phyloP scores from a whole-genome alignment of 1,140 invertebrate genomes.

The Drosophila biarmipes region DNA sequence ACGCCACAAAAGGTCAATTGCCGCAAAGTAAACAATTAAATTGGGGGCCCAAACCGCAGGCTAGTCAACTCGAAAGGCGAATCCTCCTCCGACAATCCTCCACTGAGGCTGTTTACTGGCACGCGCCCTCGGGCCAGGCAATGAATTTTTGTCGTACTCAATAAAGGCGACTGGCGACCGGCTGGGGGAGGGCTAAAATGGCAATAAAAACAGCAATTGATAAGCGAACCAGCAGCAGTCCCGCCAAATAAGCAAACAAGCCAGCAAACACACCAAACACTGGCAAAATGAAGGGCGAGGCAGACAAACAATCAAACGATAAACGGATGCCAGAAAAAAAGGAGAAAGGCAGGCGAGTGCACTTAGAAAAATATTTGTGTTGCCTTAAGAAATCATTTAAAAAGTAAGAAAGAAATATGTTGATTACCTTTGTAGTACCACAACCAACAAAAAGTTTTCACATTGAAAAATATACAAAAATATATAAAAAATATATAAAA shows the following conservation, averaged over 20 bases:
- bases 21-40: slow-evolving; percentile 75
- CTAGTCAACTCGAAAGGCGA: slow-evolving; percentile 21
- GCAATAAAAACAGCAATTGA: slow-evolving; percentile 80
- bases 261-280: slow-evolving; percentile 25
- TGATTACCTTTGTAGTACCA: background rate
- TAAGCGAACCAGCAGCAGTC: slow-evolving; percentile 65
- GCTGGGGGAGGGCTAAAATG: slow-evolving; percentile 52
- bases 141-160: slow-evolving; percentile 72
- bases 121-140: slow-evolving; percentile 59
- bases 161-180: slow-evolving; percentile 45
- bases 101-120: slow-evolving; percentile 54
- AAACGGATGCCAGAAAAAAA: slow-evolving; percentile 74
- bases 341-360: slow-evolving; percentile 15
- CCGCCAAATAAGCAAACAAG: slow-evolving; percentile 76
- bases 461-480: background rate
- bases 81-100: slow-evolving; percentile 30
- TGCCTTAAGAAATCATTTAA: background rate
- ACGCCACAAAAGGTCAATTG: slow-evolving; percentile 62
- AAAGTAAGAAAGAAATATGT: background rate
- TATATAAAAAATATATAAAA: background rate
- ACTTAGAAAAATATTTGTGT: slow-evolving; percentile 4
- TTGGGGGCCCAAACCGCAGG: slow-evolving; percentile 32
- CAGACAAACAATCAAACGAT: slow-evolving; percentile 82
- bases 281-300: slow-evolving; percentile 40
- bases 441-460: background rate